Conservation (phyloP, 2,113 vertebrate genomes). For the Rhinolophus ferrumequinum region DNA sequence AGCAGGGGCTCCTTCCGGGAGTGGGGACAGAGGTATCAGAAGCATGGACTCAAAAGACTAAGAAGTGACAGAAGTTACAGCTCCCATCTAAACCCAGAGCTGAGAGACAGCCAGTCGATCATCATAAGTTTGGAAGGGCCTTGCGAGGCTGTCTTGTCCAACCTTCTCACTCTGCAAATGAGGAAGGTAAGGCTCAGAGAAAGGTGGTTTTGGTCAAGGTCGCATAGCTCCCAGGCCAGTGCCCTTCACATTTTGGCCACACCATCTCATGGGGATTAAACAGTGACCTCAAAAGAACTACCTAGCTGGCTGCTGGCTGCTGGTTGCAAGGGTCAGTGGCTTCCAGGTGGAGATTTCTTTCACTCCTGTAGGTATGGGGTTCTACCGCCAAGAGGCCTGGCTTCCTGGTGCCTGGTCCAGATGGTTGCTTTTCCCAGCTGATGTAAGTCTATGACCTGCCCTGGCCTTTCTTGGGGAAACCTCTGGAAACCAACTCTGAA, state of each 20-base stretch:
- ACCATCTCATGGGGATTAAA: neutral
- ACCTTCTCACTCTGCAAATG: neutral
- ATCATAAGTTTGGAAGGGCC: neutral
- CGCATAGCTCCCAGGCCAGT: neutral
- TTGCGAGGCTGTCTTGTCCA: accelerated
- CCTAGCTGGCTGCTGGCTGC: neutral
- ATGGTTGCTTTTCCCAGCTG: neutral
- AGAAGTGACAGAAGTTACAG: neutral
- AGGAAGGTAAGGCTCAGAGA: neutral
- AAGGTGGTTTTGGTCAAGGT: neutral
- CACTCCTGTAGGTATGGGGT: neutral
- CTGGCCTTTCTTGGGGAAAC: neutral
- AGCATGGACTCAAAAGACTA: neutral
- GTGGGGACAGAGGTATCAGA: accelerated
- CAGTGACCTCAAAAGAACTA: neutral
- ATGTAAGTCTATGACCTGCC: neutral
- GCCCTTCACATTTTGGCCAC: neutral
- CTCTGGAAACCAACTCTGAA: neutral
- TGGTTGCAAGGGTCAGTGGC: neutral
- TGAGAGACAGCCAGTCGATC: neutral
- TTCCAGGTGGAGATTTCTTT: neutral
- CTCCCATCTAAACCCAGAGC: neutral
- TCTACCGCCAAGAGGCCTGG: neutral
- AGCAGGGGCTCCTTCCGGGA: neutral
- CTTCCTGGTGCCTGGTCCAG: neutral